phyloP scores from a whole-genome alignment of 1,140 invertebrate species.

The Halesus radiatus region DNA sequence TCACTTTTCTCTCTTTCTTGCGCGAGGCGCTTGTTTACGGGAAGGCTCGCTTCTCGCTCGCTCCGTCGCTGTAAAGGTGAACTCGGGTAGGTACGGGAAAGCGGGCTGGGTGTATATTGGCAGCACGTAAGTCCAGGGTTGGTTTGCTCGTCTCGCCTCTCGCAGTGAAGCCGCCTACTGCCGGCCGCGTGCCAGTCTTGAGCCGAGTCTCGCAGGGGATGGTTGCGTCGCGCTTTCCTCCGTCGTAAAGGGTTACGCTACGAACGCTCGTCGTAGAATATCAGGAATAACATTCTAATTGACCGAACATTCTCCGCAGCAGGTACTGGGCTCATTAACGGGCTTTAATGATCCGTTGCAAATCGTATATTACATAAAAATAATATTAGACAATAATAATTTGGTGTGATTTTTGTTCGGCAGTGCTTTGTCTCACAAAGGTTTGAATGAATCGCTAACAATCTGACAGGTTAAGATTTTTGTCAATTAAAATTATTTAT shows the following conservation, averaged over 20 bases:
- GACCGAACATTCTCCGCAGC: no score
- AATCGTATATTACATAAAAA: background rate
- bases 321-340: background rate
- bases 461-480: conserved; percentile 28
- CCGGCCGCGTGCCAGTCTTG: conserved; percentile 48
- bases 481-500: background rate
- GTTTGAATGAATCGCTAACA: background rate
- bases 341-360: background rate
- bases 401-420: background rate
- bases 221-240: conserved; percentile 36
- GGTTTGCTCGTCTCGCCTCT: background rate
- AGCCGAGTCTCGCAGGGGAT: conserved; percentile 41
- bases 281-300: no score
- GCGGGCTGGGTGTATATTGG: conserved; percentile 29
- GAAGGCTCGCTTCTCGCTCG: background rate
- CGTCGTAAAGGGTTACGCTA: background rate
- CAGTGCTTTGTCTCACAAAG: conserved; percentile 37
- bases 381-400: background rate
- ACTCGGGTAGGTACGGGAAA: background rate
- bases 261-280: conserved; percentile 12
- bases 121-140: conserved; percentile 43
- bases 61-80: conserved; percentile 40
- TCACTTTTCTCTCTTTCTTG: conserved; percentile 35
- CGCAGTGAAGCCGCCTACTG: background rate
- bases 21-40: conserved; percentile 9